These are phyloP conservation scores for Serranus cabrilla DNA, from an alignment of 2,797 vertebrate species.

Conservation along the genomic window DNA sequence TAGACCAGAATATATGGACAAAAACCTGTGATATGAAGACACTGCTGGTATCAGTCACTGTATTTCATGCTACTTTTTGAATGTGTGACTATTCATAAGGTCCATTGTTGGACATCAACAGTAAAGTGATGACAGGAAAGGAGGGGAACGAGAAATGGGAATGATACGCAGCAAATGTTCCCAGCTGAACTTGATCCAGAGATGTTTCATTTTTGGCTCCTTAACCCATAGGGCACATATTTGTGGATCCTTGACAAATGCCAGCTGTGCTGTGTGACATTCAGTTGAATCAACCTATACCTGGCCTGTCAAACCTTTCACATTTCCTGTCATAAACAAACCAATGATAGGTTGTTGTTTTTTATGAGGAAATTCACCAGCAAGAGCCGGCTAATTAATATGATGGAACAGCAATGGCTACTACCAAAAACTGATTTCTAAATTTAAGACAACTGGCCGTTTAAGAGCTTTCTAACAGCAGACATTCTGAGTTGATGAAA, in stretches of 20 bases:
- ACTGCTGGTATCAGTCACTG: background rate
- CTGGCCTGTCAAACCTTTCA: background rate
- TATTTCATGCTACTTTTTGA: background rate
- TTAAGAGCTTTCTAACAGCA: background rate
- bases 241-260: background rate
- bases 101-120: background rate
- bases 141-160: background rate
- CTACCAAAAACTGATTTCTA: background rate
- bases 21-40: background rate
- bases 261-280: background rate
- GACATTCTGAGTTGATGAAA: background rate
- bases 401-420: background rate
- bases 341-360: background rate
- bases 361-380: too few relatives aligned
- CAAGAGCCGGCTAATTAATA: background rate
- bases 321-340: constrained; percentile 4
- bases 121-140: background rate
- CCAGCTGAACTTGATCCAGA: background rate
- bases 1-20: background rate
- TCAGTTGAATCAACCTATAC: background rate
- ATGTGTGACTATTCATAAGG: background rate
- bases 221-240: background rate
- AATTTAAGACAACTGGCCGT: background rate
- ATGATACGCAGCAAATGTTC: background rate
- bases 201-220: background rate